Base-by-base conservation (phyloP, 2,888 invertebrate genomes). In the Tipula unca region DNA sequence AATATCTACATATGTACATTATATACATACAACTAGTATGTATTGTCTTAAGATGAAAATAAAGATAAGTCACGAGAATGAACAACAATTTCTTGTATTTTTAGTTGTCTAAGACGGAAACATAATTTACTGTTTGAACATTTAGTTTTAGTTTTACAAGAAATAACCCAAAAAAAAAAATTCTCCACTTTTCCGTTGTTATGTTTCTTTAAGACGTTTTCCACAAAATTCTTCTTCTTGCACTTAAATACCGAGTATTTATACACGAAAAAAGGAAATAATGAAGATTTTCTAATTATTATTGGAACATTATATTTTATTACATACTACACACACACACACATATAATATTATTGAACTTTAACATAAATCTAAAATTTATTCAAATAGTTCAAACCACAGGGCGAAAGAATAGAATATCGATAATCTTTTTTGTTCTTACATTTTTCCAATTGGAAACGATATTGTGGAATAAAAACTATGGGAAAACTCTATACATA, bases 91-190 rank as follows among this genome's bases (percentile, higher is more conserved):
- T 69, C 25, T 69, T 69, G 20, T 69, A 69, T 69, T 69, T 69
- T n/a, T 69, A 69, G n/a, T 69, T 69, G 69, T 69, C 69, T 69
- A 69, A 69, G 20, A 69, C 69, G 69, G 69, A 69, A 69, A 69
- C 69, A 69, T 25, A 69, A 69, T 48, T 48, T 48, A 48, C 17
- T 17, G 48, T 48, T 48, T 39, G 39, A 39, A 39, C 39, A 39
- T 39, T 39, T 39, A 39, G 39, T 8, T 39, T 17, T 48, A n/a
- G n/a, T n/a, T n/a, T n/a, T 48, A 48, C 5, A 17, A 48, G 5
- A 32, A 32, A 32, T 3, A 32, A 48, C n/a, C 13, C 25, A 8
- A 69, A 69, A 25, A 32, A 48, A 20, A 25, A 69, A 25, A 20
- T 69, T 25, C 10, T 69, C 25, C 3, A 69, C 20, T 69, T 25